phyloP scores from a whole-genome alignment of 2,888 invertebrate genomes.

The Prenolepis imparis region DNA sequence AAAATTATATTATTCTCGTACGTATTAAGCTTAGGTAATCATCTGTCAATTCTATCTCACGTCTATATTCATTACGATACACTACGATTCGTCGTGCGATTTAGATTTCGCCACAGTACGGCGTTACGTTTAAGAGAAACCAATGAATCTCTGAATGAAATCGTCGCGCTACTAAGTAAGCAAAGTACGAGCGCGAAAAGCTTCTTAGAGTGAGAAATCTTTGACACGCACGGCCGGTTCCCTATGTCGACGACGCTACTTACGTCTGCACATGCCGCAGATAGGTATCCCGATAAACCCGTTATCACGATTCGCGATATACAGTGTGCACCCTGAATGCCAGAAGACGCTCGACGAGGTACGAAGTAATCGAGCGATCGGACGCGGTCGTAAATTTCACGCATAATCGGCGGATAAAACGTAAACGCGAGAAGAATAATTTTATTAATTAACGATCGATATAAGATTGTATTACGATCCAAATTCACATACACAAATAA shows the following conservation, averaged over 20 bases:
- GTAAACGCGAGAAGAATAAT: conserved; percentile 24
- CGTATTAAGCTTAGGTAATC: not conserved
- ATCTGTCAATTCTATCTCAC: not conserved
- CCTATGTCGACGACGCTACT: conserved; percentile 52
- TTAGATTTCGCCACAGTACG: not conserved
- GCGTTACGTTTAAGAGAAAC: not conserved
- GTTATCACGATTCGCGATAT: conserved; percentile 66
- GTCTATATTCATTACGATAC: not conserved
- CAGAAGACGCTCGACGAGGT: conserved; percentile 51
- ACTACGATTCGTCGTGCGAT: not conserved
- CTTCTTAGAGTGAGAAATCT: conserved; percentile 18
- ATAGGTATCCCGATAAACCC: conserved; percentile 64
- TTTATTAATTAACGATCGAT: conserved; percentile 38
- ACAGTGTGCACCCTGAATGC: conserved; percentile 53
- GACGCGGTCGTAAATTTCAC: conserved; percentile 42
- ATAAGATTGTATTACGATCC: not conserved
- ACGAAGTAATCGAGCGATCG: conserved; percentile 48
- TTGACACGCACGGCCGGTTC: conserved; percentile 24
- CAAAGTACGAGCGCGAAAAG: conserved; percentile 24
- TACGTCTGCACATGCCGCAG: conserved; percentile 50
- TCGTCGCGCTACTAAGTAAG: conserved; percentile 2
- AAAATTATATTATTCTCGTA: not conserved
- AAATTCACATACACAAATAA: too few species aligned
- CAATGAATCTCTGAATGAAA: conserved; percentile 41
- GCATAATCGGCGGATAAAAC: conserved; percentile 29